Conservation (phyloP, 2,113 vertebrate species). For the Nerophis ophidion region DNA sequence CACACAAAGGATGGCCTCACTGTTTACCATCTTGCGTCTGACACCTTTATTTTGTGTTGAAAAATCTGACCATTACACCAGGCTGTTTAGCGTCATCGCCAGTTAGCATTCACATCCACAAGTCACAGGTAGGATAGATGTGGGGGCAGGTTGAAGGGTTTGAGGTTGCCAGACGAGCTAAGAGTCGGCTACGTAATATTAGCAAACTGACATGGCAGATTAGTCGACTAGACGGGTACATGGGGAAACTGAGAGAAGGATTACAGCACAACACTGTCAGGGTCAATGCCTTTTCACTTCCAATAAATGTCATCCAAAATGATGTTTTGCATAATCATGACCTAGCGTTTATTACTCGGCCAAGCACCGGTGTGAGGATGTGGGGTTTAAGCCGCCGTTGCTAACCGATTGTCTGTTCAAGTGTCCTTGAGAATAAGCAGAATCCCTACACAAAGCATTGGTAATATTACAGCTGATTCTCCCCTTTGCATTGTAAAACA, state of each 20-base stretch:
- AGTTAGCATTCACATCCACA: too few species aligned
- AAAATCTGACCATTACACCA: not conserved
- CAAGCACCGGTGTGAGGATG: slow-evolving; percentile 1
- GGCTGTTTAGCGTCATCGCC: not conserved
- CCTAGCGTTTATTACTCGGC: slow-evolving; percentile 14
- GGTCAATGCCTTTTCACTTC: slow-evolving; percentile 47
- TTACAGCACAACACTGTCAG: slow-evolving; percentile 17
- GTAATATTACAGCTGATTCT: not conserved
- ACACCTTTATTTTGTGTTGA: not conserved
- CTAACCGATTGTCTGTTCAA: slow-evolving; percentile 10
- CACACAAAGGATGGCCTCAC: not conserved
- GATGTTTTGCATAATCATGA: slow-evolving; percentile 30
- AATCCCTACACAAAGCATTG: not conserved
- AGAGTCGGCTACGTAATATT: slow-evolving; percentile 8
- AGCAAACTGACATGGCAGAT: slow-evolving; percentile 25
- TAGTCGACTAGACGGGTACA: slow-evolving; percentile 17
- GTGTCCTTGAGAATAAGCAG: slow-evolving; percentile 17
- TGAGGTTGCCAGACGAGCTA: not conserved
- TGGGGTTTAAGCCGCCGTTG: slow-evolving; percentile 6
- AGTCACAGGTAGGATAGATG: slow-evolving; percentile 12
- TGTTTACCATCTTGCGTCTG: not conserved
- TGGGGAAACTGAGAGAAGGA: slow-evolving; percentile 5
- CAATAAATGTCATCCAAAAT: slow-evolving; percentile 28
- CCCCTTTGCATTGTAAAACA: too few species aligned
- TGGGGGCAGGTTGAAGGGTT: slow-evolving; percentile 9